Evolutionary conservation across 2,113 vertebrate species (phyloP), one percentile per base, ranked within the genome.

Genomic region (Ptyas mucosa): DNA sequence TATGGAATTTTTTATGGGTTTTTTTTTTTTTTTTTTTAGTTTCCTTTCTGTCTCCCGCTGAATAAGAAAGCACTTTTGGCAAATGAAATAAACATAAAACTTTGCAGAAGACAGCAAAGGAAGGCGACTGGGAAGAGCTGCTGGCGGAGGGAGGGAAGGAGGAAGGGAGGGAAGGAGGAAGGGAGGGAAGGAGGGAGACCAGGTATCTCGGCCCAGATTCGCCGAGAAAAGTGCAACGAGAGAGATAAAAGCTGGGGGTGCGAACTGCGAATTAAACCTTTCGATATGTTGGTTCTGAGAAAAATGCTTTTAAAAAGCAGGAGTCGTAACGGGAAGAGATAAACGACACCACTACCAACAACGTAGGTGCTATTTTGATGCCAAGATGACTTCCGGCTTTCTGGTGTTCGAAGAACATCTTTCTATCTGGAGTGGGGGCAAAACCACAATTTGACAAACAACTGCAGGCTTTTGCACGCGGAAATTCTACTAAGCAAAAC

Each of bases 231-330:
- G 43, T 89, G 55, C 94, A 92, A 91, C 90, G 91, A 12, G 57
- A 88, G 18, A 6, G 5, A 86, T 12, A 24, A 43, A 75, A 86
- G 34, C 91, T 3, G 57, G 3, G 14, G 10, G 21, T 39, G 52
- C 92, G 51, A 53, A 81, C n/a, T 39, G 96, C 94, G 91, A 96
- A 97, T 97, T 96, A 97, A 97, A 96, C 95, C 96, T 97, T 24
- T 10, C 26, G n/a, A 96, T 88, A 52, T 2, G 8, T 24, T 46
- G 21, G 39, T 89, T 49, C 51, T 58, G 91, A 94, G 90, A 94
- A 95, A 95, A 55, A 95, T 92, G 85, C 93, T 94, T 96, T 97
- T 97, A 97, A 95, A 97, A 81, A 7, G n/a, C 15, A 18, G n/a
- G n/a, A 75, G 69, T 34, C 95, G 26, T 0, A 85, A 90, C 6